Evolutionary conservation across 2,113 vertebrate genomes (phyloP), one percentile per base, ranked within the genome.

Genomic region (Rhodinocichla rosea): DNA sequence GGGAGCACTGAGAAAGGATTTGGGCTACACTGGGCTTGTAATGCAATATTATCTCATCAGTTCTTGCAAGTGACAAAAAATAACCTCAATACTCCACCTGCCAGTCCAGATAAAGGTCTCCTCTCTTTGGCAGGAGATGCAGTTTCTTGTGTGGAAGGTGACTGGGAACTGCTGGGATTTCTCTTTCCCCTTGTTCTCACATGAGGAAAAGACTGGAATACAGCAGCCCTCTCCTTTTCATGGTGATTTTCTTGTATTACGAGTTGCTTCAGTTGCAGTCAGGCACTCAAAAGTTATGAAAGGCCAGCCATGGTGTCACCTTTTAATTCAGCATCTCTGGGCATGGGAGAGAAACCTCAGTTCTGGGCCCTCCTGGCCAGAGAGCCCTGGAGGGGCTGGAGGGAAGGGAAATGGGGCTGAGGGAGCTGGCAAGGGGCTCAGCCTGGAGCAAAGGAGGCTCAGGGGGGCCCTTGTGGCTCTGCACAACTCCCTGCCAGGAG

Each of bases 311-410:
- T 17, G 7, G 24, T 39, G 14, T 64, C 57, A 65, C 15, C 11
- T 89, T 71, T 53, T 23, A 57, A 63, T 62, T 68, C 40, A 68
- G 5, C 9, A 18, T 49, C 40, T 21, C 3, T 56, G 56, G n/a
- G 20, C 35, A 50, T 7, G 11, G 52, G 23, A 10, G 35, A 50
- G 28, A 12, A 10, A 17, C 28, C 17, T 60, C 14, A 62, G 22
- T 15, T 30, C 45, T 2, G 68, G 33, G 0, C 2, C 8, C 35
- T 69, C 28, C 3, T 0, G 1, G 11, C 35, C 50, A 57, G 21
- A 50, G n/a, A 65, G 64, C 56, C 28, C 32, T 23, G n/a, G 53
- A 77, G 50, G 32, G 33, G 27, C 69, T 86, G 63, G 50, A 82
- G 33, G 63, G 37, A 2, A 67, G 60, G 53, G 35, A n/a, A 15